phyloP scores from a whole-genome alignment of 2,113 vertebrate species.

The Phyllostomus discolor region DNA sequence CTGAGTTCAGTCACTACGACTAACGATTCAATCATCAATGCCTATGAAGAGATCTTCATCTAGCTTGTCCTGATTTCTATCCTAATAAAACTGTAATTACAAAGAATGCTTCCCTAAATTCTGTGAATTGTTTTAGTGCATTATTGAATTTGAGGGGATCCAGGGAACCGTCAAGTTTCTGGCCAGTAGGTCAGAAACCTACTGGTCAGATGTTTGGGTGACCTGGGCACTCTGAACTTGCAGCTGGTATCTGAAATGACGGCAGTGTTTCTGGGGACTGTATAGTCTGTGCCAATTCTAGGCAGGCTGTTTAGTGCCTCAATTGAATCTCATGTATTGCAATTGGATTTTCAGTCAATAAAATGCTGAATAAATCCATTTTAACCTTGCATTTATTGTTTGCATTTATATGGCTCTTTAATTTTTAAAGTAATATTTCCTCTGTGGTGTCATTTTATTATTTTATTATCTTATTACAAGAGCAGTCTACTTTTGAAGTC shows the following conservation, averaged over 20 bases:
- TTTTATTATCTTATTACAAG: not conserved
- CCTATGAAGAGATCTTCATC: not conserved
- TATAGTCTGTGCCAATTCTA: not conserved
- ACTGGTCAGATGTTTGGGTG: not conserved
- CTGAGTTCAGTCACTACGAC: not conserved
- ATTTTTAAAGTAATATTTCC: slow-evolving; percentile 15
- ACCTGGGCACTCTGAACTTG: not conserved
- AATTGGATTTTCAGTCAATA: not conserved
- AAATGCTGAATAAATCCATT: not conserved
- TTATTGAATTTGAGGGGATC: not conserved
- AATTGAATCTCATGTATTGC: not conserved
- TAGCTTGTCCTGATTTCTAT: not conserved
- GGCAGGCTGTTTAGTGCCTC: not conserved
- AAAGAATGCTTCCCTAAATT: not conserved
- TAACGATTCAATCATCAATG: not conserved
- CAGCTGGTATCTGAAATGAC: not conserved
- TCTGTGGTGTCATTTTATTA: not conserved
- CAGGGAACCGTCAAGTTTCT: not conserved
- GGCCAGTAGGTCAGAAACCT: not conserved
- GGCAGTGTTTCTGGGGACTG: not conserved
- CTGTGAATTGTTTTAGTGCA: not conserved
- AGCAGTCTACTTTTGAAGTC: not conserved
- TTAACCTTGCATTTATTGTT: slow-evolving; percentile 20
- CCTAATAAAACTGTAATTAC: not conserved
- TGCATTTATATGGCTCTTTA: not conserved